A percentile compares a stretch with the other conserved stretches of the same genome.
These are phyloP conservation scores for Lepus timidus DNA, from an alignment of 2,113 vertebrate species.

Conservation along the genomic window DNA sequence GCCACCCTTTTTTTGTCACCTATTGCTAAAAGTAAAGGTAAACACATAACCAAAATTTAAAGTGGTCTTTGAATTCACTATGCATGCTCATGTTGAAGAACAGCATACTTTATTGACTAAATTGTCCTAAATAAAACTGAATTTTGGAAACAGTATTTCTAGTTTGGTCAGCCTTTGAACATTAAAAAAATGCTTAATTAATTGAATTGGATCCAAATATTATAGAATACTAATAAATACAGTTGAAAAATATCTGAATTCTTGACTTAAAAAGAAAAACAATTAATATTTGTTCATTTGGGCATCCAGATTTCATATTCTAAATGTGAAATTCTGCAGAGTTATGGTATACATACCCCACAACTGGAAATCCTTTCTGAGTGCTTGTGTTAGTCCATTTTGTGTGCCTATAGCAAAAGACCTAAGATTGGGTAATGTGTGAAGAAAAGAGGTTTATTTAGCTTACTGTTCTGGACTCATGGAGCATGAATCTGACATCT, in stretches of 20 bases:
- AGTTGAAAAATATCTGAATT: conserved; percentile 17
- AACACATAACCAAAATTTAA: not conserved
- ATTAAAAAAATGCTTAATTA: not conserved
- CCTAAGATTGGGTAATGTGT: too few species aligned
- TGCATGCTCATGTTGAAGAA: not conserved
- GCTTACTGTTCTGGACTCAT: too few species aligned
- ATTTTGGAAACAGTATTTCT: conserved; percentile 69
- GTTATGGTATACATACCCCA: not conserved
- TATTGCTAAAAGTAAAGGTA: conserved; percentile 5
- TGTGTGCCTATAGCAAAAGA: too few species aligned
- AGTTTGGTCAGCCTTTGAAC: not conserved
- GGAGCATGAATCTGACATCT: too few species aligned
- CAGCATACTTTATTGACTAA: not conserved
- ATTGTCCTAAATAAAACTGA: conserved; percentile 48
- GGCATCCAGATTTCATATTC: not conserved
- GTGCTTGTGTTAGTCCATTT: not conserved
- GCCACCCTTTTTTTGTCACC: not conserved
- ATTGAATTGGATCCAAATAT: not conserved
- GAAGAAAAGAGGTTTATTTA: too few species aligned
- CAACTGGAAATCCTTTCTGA: not conserved
- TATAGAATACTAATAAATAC: conserved; percentile 32
- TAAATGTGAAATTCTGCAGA: not conserved
- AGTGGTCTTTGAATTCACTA: not conserved
- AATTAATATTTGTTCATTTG: not conserved
- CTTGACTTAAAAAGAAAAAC: conserved; percentile 13